Base-by-base conservation (phyloP, 2,113 vertebrate genomes). In the Lepisosteus osseus region DNA sequence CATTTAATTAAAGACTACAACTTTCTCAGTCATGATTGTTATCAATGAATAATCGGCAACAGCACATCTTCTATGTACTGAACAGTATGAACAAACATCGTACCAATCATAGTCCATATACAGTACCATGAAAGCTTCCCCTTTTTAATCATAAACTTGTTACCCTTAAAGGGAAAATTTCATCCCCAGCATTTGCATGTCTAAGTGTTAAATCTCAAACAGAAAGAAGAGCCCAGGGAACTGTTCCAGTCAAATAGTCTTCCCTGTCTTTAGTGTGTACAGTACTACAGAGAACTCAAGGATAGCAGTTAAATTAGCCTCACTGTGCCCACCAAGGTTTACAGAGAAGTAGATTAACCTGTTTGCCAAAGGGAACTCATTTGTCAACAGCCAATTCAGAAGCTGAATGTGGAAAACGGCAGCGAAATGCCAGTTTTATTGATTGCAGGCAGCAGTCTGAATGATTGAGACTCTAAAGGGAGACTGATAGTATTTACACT, bases 321-420 rank as follows among this genome's bases (percentile, higher is more conserved):
- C 12, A 6, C 11, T n/a, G 13, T 13, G 57, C 6, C 65, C 66
- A 13, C 45, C 17, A 13, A 29, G 9, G 14, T 68, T 68, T 68
- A 55, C 15, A 11, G 59, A 61, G 56, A 14, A 61, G 41, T 15
- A 71, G 57, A 63, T 51, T 63, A 63, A 63, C 42, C 43, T 63
- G 57, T 61, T 43, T 43, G 57, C 56, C 59, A 8, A 71, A 71
- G 59, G 42, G 9, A 63, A 43, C 43, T 15, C 59, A 63, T 29
- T 63, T 63, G 42, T 71, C 67, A 69, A 42, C 41, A 59, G 68
- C 54, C 9, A 59, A 15, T 14, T 15, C n/a, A 14, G 57, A 59
- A 59, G 57, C 14, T 11, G 57, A 59, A 59, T 59, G 3, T 59
- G 57, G n/a, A 59, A 59, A 59, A 59, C n/a, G n/a, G 57, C 57